phyloP scores from a whole-genome alignment of 2,797 vertebrate species.

The Pseudomugil gertrudae region DNA sequence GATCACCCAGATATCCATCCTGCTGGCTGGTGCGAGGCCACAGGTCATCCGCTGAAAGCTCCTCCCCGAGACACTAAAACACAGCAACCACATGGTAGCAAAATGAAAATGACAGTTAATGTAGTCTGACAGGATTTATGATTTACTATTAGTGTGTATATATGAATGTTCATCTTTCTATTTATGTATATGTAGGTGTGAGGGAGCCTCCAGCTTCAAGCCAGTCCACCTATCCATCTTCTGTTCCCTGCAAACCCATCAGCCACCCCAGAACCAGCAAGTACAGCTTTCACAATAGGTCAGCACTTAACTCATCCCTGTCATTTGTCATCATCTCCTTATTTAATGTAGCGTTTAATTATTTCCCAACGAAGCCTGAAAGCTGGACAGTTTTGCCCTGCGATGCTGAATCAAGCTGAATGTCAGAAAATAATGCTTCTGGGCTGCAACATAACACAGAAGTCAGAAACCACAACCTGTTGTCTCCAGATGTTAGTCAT shows the following conservation, averaged over 20 bases:
- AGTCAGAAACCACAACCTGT: background rate
- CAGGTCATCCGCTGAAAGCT: slow-evolving; percentile 91
- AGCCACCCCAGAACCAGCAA: slow-evolving; percentile 89
- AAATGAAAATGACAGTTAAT: too few species aligned
- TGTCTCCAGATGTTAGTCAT: background rate
- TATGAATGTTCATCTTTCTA: slow-evolving; percentile 21
- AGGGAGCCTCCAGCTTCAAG: slow-evolving; percentile 82
- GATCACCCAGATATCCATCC: slow-evolving; percentile 96
- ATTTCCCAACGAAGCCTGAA: background rate
- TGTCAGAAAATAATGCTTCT: background rate
- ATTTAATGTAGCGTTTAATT: background rate
- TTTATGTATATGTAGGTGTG: slow-evolving; percentile 76
- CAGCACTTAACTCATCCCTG: slow-evolving; percentile 36
- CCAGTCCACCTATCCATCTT: slow-evolving; percentile 82
- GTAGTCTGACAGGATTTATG: too few species aligned
- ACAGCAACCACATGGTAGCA: slow-evolving; percentile 74
- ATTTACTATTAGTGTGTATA: background rate
- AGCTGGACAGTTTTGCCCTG: background rate
- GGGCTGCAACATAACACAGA: too few species aligned
- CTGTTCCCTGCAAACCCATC: slow-evolving; percentile 87
- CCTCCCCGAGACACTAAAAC: slow-evolving; percentile 84
- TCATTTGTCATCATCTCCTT: too few species aligned
- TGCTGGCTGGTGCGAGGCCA: slow-evolving; percentile 93
- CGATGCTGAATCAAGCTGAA: background rate
- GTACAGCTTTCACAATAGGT: slow-evolving; percentile 98